Percentiles rank a stretch among this genome's conserved stretches.
phyloP scores from a whole-genome alignment of 1,140 invertebrate species.

The Danaus plexippus region DNA sequence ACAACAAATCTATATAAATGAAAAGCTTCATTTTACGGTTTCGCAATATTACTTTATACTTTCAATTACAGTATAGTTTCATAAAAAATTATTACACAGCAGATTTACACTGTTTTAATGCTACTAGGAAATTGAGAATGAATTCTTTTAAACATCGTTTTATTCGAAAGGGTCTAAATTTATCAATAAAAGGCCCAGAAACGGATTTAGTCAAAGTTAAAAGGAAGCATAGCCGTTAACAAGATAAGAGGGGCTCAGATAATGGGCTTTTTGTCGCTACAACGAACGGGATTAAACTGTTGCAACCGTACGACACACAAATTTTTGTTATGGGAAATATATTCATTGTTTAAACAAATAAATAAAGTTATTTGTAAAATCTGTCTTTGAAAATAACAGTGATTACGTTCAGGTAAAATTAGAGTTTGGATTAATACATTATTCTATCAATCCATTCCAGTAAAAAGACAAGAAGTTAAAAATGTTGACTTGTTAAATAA shows the following conservation, averaged over 20 bases:
- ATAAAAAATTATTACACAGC: too few species aligned
- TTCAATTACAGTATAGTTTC: too few species aligned
- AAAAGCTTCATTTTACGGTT: too few species aligned
- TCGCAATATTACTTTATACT: too few species aligned
- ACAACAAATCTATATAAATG: too few species aligned
- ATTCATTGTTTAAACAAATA: too few species aligned
- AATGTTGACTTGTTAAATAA: too few species aligned
- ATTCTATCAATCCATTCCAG: too few species aligned
- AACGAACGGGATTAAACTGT: conserved; percentile 43
- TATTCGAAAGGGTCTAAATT: conserved; percentile 18
- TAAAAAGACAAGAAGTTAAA: too few species aligned
- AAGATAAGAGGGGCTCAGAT: conserved; percentile 49
- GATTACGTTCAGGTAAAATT: too few species aligned
- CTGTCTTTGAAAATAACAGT: neutral
- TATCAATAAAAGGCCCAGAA: conserved; percentile 33
- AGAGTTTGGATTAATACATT: too few species aligned
- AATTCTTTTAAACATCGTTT: conserved; percentile 14
- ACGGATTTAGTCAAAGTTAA: conserved; percentile 52
- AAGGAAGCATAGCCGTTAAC: conserved; percentile 48
- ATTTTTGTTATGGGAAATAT: conserved; percentile 29
- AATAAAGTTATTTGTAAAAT: neutral
- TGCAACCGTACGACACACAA: conserved; percentile 32
- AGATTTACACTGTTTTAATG: neutral
- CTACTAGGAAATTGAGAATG: conserved; percentile 18
- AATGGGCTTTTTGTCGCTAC: conserved; percentile 55